Evolutionary conservation across 2,888 invertebrate genomes (phyloP), one percentile per base, ranked within the genome.

Genomic region (Papilio elwesi): DNA sequence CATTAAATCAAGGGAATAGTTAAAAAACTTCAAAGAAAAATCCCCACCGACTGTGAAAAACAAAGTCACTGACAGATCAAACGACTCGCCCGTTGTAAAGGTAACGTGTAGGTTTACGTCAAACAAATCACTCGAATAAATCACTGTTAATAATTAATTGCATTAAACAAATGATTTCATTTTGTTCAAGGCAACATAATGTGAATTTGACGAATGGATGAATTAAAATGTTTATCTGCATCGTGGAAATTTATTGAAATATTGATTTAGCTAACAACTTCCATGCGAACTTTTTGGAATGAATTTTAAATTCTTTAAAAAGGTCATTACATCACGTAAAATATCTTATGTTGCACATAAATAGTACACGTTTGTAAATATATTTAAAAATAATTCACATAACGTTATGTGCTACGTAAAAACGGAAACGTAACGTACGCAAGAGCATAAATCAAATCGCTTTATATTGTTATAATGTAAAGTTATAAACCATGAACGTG

Each of bases 401-500:
- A 43, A 62, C 15, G 13, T 43, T 49, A 63, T 59, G 69, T 62
- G 36, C 62, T 52, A 15, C 49, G 62, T 70, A 62, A 51, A 52
- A 62, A 62, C 67, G 43, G 53, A 64, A 68, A 74, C 49, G 66
- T 53, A 53, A 51, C 63, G 36, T 53, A 43, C 59, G 59, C 59
- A 62, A 62, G 59, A 62, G 59, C 68, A 68, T 65, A 73, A 73
- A 69, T 64, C 65, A 64, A 69, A 69, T 63, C 26, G 15, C 69
- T 64, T 75, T 70, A 75, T 73, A 79, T 82, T 81, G 78, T 81
- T 81, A 80, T 78, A 82, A 80, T 82, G 80, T 80, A 70, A 75
- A 72, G 72, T 75, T 77, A 75, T 83, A 82, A 82, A 83, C 79
- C 76, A 79, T 78, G 75, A 82, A 82, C 79, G 78, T 76, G 79